Conservation (phyloP, 53 echinoderm and acorn worm genomes). For the Apostichopus leukothele region DNA sequence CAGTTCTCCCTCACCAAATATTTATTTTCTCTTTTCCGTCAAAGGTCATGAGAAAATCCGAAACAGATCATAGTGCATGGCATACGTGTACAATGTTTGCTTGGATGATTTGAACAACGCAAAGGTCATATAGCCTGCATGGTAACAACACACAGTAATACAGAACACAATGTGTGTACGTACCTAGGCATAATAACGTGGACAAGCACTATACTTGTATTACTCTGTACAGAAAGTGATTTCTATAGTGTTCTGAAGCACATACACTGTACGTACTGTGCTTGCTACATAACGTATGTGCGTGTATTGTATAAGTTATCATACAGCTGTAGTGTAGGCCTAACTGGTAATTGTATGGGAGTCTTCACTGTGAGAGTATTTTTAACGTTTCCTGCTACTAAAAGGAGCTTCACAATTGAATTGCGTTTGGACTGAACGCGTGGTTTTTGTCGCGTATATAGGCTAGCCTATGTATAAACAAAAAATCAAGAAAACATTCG, state of each 20-base stretch:
- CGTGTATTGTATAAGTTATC: too few species aligned
- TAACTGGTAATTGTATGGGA: too few species aligned
- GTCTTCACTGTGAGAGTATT: too few species aligned
- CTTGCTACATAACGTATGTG: neutral
- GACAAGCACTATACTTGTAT: neutral
- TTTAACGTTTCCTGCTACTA: too few species aligned
- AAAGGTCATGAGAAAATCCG: neutral
- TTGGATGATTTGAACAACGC: neutral
- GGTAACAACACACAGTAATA: neutral
- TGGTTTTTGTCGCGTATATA: too few species aligned
- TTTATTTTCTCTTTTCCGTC: neutral
- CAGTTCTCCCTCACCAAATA: too few species aligned
- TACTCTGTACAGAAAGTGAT: too few species aligned
- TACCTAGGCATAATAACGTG: neutral
- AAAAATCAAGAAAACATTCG: too few species aligned
- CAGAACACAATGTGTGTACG: neutral
- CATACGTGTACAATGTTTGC: slow-evolving; percentile 8
- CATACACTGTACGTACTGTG: neutral
- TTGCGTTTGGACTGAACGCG: too few species aligned
- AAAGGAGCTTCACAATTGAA: too few species aligned
- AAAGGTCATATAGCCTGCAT: neutral
- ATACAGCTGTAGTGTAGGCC: too few species aligned
- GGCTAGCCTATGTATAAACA: too few species aligned
- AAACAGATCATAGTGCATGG: neutral
- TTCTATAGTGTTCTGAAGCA: neutral